phyloP scores from a whole-genome alignment of 2,888 invertebrate genomes.

The Cataglyphis altisquamis region DNA sequence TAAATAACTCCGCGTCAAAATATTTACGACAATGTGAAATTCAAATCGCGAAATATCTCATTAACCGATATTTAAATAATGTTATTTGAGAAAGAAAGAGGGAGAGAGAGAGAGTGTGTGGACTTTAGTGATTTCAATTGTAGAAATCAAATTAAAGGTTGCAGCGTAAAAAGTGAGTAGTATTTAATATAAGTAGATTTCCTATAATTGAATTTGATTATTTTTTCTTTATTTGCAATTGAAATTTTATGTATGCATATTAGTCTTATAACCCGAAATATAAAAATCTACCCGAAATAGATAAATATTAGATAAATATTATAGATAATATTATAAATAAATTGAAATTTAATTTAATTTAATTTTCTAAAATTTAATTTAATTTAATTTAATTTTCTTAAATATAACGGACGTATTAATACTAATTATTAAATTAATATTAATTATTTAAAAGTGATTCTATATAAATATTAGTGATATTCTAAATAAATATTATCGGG shows the following conservation, averaged over 20 bases:
- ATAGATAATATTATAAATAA: background rate
- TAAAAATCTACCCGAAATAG: background rate
- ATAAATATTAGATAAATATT: slow-evolving; percentile 2
- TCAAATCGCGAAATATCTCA: background rate
- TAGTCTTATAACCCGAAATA: background rate
- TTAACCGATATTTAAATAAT: slow-evolving; percentile 34
- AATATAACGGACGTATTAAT: background rate
- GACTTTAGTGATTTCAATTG: background rate
- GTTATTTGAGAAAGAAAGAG: background rate
- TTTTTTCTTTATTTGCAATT: background rate
- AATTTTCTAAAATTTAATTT: too few relatives aligned
- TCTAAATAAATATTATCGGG: background rate
- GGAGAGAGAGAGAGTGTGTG: background rate
- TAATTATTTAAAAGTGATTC: background rate
- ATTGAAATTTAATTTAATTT: background rate
- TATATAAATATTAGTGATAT: background rate
- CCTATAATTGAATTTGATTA: slow-evolving; percentile 8
- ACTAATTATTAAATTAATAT: background rate
- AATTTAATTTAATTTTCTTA: background rate
- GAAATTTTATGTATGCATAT: background rate
- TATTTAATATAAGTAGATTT: background rate
- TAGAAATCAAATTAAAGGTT: slow-evolving; percentile 11
- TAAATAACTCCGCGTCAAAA: background rate
- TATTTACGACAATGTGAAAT: background rate
- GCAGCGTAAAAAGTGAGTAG: background rate